Evolutionary conservation across 2,888 invertebrate genomes (phyloP), one percentile per base, ranked within the genome.

Genomic region (Chrysina gloriosa): DNA sequence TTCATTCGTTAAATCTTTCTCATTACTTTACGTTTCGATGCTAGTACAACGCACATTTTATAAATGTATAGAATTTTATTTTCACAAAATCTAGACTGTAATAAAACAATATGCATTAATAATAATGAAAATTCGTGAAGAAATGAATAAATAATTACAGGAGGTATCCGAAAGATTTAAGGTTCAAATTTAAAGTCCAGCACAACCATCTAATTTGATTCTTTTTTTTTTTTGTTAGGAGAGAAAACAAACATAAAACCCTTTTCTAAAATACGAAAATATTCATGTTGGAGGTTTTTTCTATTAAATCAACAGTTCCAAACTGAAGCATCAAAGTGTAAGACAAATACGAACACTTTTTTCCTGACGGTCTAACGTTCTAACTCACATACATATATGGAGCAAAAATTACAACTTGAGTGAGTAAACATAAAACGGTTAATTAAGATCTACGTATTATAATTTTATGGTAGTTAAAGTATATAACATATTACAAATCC

Each of bases 201-300:
- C 45, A n/a, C 36, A 14, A 5, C n/a, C n/a, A 45, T 21, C 45
- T 45, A 45, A 45, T 45, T 19, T 45, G 21, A 45, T 21, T 21
- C n/a, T 45, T 45, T 45, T 45, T 45, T 45, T 19, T 5, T 19
- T 21, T 31, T n/a, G 45, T 16, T 7, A 16, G 45, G 9, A 45
- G 14, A 42, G 19, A 42, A 21, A 45, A 45, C 45, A 45, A 45
- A 45, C 45, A 9, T 45, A 45, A 45, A 45, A 45, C 16, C 45
- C 6, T 45, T 45, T 45, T 19, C 39, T 11, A 9, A 45, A 45
- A 45, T 45, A 45, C 27, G 48, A 48, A 48, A 48, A 48, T 45
- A 21, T 19, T n/a, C 45, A 45, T 45, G 27, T 27, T 48, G 14
- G 23, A 48, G 14, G 23, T 27, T n/a, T 9, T 48, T 25, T 48